phyloP scores from a whole-genome alignment of 2,797 vertebrate genomes.

The Podarcis lilfordi region DNA sequence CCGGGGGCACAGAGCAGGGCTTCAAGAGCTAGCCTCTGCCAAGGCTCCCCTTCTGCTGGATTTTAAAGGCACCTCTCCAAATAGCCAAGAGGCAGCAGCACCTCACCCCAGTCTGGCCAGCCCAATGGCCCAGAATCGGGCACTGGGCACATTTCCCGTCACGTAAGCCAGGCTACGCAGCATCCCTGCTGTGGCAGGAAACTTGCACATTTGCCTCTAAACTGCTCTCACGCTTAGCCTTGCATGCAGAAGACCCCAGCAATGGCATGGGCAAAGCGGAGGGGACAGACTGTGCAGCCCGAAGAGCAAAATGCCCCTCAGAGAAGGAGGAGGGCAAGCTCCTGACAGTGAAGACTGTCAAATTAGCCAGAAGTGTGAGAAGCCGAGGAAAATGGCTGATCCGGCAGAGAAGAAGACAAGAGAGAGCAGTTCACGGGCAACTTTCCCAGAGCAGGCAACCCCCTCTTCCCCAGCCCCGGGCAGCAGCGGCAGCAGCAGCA shows the following conservation, averaged over 20 bases:
- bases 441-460: background rate
- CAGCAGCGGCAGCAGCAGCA: background rate
- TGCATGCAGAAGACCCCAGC: background rate
- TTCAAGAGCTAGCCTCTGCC: background rate
- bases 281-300: background rate
- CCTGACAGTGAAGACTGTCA: background rate
- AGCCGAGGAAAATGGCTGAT: background rate
- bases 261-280: no score
- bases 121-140: rapidly evolving
- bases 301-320: background rate
- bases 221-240: no score
- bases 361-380: background rate
- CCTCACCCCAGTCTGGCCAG: rapidly evolving
- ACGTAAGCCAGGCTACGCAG: rapidly evolving
- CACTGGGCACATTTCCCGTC: rapidly evolving
- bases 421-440: background rate
- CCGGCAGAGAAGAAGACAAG: rapidly evolving
- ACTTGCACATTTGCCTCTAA: rapidly evolving
- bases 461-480: rapidly evolving
- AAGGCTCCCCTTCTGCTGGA: background rate
- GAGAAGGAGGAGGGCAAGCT: rapidly evolving
- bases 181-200: background rate
- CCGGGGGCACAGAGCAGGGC: background rate
- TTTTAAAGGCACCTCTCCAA: background rate
- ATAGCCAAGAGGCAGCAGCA: background rate